phyloP scores from a whole-genome alignment of 2,888 invertebrate species.

The Tridacna crocea region DNA sequence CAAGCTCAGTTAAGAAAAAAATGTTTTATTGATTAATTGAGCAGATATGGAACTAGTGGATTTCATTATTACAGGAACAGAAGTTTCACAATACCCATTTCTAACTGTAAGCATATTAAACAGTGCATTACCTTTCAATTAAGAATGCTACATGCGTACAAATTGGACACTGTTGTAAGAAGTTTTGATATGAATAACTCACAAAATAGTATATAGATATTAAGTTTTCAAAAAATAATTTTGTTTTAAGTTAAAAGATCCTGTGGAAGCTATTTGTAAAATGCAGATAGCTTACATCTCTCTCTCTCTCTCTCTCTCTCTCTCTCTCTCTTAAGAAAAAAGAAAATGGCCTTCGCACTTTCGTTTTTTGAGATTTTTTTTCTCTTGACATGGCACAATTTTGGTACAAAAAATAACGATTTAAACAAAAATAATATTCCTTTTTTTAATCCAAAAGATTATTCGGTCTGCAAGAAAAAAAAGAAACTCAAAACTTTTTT shows the following conservation, averaged over 20 bases:
- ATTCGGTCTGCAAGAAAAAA: neutral
- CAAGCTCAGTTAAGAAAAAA: too few relatives aligned
- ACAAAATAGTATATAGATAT: neutral
- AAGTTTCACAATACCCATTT: too few relatives aligned
- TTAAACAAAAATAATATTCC: neutral
- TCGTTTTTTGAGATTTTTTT: too few relatives aligned
- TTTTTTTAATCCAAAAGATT: neutral
- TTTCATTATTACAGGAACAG: too few relatives aligned
- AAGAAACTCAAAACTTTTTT: neutral
- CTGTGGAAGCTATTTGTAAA: neutral
- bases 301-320: neutral
- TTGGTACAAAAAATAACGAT: neutral
- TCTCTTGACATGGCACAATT: too few relatives aligned
- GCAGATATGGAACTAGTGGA: too few relatives aligned
- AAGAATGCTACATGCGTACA: neutral
- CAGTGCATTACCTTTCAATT: too few relatives aligned
- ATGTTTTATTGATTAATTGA: too few relatives aligned
- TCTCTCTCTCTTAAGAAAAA: neutral
- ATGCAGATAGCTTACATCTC: neutral
- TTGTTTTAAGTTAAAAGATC: neutral
- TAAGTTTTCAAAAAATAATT: neutral
- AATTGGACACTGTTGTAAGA: neutral
- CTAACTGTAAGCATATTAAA: too few relatives aligned
- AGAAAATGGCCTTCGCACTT: conserved; percentile 10
- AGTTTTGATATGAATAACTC: neutral